A percentile compares a stretch with the other conserved stretches of the same genome.
phyloP scores from a whole-genome alignment of 2,797 vertebrate genomes.

The Acanthis flammea region DNA sequence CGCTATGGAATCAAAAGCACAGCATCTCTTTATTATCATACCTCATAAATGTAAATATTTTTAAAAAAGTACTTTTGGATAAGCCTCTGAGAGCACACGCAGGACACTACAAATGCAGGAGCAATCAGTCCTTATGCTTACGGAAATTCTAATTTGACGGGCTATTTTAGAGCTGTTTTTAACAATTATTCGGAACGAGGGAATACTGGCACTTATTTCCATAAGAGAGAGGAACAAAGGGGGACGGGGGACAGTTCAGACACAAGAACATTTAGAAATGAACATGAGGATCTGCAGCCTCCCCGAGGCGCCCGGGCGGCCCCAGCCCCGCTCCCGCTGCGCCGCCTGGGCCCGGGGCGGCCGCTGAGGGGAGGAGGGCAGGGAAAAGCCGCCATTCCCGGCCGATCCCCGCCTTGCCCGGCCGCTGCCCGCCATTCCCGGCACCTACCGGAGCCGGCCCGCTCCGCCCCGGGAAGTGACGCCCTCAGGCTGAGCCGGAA shows the following conservation, averaged over 20 bases:
- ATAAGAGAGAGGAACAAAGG: accelerated
- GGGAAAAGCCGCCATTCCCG: not conserved
- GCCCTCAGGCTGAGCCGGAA: not conserved
- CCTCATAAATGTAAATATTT: accelerated
- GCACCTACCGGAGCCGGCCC: not conserved
- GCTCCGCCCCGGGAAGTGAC: slow-evolving; percentile 15
- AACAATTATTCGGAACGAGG: not conserved
- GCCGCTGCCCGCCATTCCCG: not conserved
- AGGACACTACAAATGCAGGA: not conserved
- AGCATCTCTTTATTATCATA: not conserved
- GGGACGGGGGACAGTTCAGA: accelerated
- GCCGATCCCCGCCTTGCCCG: not conserved
- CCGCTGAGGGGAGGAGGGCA: not conserved
- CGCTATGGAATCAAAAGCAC: accelerated
- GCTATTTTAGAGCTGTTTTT: no score
- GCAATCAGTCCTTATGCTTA: accelerated
- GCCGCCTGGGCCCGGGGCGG: not conserved
- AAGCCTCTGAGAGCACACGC: accelerated
- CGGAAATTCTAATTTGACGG: accelerated
- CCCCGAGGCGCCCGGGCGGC: no score
- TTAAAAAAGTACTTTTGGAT: not conserved
- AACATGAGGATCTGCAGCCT: not conserved
- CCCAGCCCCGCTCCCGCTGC: not conserved
- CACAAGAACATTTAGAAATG: not conserved
- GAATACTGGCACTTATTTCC: not conserved